A percentile compares a stretch with the other conserved stretches of the same genome.
Conservation (phyloP, 2,888 invertebrate species). For the Diabrotica balteata region DNA sequence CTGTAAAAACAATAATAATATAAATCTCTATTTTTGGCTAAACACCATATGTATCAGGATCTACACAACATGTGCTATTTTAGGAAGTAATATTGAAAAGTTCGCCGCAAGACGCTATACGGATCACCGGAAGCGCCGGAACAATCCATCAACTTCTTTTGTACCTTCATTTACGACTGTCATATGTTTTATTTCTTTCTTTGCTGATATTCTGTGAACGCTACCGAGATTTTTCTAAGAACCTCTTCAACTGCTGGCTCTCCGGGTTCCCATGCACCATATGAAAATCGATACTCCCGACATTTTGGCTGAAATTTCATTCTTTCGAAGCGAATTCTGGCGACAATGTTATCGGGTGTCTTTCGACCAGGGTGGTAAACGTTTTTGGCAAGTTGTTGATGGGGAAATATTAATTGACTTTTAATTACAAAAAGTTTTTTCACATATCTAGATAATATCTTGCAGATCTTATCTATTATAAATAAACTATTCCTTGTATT, state of each 20-base stretch:
- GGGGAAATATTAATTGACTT: slow-evolving; percentile 7
- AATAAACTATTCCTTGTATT: no score
- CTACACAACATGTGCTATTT: slow-evolving; percentile 6
- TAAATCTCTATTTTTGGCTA: neutral
- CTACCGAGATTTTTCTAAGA: slow-evolving; percentile 35
- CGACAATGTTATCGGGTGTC: slow-evolving; percentile 43
- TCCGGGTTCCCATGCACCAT: slow-evolving; percentile 25
- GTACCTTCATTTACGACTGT: slow-evolving; percentile 35
- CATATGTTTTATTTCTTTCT: slow-evolving; percentile 34
- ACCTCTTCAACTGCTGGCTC: slow-evolving; percentile 23
- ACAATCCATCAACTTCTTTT: slow-evolving; percentile 35
- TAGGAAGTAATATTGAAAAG: slow-evolving; percentile 20
- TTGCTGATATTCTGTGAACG: slow-evolving; percentile 27
- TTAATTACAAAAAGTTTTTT: neutral
- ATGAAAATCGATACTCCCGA: slow-evolving; percentile 30
- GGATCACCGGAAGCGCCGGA: slow-evolving; percentile 35
- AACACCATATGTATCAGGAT: slow-evolving; percentile 7
- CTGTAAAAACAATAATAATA: neutral
- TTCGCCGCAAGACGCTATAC: slow-evolving; percentile 17
- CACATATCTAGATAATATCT: no score
- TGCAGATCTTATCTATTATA: no score
- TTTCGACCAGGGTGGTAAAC: slow-evolving; percentile 37
- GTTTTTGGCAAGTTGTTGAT: slow-evolving; percentile 16
- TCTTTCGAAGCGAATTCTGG: slow-evolving; percentile 26
- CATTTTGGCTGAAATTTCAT: slow-evolving; percentile 32